These are phyloP conservation scores for Promerops cafer DNA, from an alignment of 2,113 vertebrate genomes.

Conservation along the genomic window DNA sequence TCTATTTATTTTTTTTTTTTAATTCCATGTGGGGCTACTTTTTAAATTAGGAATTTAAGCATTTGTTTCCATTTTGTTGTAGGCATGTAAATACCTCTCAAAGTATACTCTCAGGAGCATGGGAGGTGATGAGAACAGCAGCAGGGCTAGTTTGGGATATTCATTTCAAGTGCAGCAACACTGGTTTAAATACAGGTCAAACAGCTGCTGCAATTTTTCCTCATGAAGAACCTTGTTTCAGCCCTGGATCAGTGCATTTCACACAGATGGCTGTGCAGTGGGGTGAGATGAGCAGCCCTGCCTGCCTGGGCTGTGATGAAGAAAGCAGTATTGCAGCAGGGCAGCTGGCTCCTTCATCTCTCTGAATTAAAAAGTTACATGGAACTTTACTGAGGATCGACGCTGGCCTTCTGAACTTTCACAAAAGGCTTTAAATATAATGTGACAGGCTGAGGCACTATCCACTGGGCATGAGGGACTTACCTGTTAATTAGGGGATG, in stretches of 20 bases:
- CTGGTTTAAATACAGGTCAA: background rate
- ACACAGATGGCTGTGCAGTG: background rate
- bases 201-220: background rate
- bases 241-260: background rate
- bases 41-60: background rate
- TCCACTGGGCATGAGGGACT: background rate
- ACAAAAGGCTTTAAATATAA: background rate
- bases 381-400: background rate
- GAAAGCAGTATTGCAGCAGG: background rate
- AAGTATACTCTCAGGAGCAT: background rate
- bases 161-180: background rate
- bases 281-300: background rate
- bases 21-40: background rate
- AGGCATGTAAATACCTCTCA: background rate
- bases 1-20: background rate
- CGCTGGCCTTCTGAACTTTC: background rate
- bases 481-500: background rate
- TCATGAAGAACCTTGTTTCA: background rate
- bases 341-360: background rate
- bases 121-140: background rate
- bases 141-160: background rate
- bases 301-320: background rate
- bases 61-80: background rate
- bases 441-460: background rate
- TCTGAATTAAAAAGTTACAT: background rate